Conservation (phyloP, 2,888 invertebrate species). For the Eupithecia tripunctaria region DNA sequence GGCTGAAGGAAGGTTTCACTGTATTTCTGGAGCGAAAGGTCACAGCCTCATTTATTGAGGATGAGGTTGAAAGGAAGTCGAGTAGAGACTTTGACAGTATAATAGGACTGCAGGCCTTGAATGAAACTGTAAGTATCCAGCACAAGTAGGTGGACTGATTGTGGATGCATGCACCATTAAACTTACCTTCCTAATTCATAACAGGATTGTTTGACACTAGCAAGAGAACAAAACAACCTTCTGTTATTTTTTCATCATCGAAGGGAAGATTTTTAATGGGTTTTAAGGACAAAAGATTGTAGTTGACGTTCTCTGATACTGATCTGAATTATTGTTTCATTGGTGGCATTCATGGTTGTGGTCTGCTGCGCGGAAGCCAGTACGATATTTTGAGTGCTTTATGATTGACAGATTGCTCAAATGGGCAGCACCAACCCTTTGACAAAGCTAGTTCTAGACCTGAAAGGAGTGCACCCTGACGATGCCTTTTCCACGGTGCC, state of each 20-base stretch:
- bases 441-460: conserved; percentile 90
- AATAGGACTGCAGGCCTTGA: conserved; percentile 89
- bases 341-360: too few species aligned
- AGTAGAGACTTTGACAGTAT: conserved; percentile 92
- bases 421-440: conserved; percentile 87
- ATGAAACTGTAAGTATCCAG: conserved; percentile 86
- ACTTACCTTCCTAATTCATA: background rate
- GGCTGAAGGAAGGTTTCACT: conserved; percentile 98
- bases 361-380: too few species aligned
- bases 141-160: background rate
- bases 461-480: conserved; percentile 93
- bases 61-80: conserved; percentile 66
- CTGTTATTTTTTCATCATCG: background rate
- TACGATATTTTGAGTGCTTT: background rate
- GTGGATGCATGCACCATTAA: background rate
- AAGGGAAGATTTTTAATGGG: background rate
- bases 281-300: background rate
- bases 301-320: background rate
- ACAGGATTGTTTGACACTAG: background rate
- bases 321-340: too few species aligned
- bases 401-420: conserved; percentile 75
- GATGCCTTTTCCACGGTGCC: conserved; percentile 95
- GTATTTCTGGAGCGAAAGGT: conserved; percentile 94
- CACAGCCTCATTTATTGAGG: conserved; percentile 86
- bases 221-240: background rate